phyloP scores from a whole-genome alignment of 2,888 invertebrate species.

The Osmoderma eremita region DNA sequence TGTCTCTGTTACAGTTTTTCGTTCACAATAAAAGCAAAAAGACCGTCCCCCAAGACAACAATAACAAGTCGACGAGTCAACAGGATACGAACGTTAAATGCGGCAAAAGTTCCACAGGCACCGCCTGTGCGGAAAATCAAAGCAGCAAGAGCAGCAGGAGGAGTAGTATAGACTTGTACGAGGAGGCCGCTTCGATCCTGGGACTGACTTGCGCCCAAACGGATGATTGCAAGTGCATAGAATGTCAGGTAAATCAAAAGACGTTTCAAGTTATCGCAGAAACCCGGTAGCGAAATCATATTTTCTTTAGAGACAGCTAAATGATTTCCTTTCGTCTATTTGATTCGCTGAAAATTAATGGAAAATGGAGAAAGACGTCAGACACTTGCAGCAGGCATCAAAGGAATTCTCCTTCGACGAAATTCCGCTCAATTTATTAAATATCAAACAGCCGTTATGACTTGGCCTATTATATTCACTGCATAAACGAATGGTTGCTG shows the following conservation, averaged over 20 bases:
- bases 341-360: no score
- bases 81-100: constrained; percentile 26
- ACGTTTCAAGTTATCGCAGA: no score
- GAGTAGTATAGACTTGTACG: constrained; percentile 61
- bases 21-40: constrained; percentile 53
- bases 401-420: no score
- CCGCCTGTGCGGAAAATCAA: constrained; percentile 31
- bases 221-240: constrained; percentile 62
- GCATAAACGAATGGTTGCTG: no score
- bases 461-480: no score
- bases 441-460: no score
- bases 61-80: constrained; percentile 10
- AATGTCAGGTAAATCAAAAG: constrained; percentile 58
- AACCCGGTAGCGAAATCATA: no score
- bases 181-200: constrained; percentile 61
- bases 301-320: no score
- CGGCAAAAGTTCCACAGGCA: constrained; percentile 12
- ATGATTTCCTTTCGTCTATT: no score
- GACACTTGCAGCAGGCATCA: no score
- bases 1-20: constrained; percentile 55
- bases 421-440: no score
- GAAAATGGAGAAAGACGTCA: no score
- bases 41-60: constrained; percentile 45
- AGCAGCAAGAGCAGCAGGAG: constrained; percentile 51
- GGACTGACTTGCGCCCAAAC: constrained; percentile 61